These are phyloP conservation scores for Parnassius glacialis DNA, from an alignment of 2,888 invertebrate genomes.

Conservation along the genomic window DNA sequence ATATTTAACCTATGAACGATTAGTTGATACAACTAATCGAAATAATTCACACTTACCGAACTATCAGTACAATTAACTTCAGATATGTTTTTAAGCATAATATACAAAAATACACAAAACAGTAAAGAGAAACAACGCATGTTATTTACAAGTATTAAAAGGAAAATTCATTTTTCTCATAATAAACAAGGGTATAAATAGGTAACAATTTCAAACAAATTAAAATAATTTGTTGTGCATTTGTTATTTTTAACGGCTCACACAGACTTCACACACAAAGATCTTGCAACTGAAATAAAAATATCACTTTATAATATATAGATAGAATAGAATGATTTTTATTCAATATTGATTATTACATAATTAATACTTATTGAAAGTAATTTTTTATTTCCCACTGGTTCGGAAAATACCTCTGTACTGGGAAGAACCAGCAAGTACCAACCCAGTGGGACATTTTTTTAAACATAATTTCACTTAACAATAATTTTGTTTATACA, in stretches of 20 bases:
- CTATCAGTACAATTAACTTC: constrained; percentile 2
- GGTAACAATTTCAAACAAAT: constrained; percentile 12
- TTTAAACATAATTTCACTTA: too few species aligned
- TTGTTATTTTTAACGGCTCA: constrained; percentile 19
- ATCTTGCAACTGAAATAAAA: constrained; percentile 41
- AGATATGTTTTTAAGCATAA: constrained; percentile 17
- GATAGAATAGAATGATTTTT: too few species aligned
- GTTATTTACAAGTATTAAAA: constrained; percentile 12
- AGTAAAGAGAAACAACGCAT: constrained; percentile 8
- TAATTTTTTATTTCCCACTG: too few species aligned
- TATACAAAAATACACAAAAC: constrained; percentile 13
- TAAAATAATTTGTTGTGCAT: constrained; percentile 8
- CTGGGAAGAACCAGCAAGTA: too few species aligned
- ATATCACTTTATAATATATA: too few species aligned
- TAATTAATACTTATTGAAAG: too few species aligned
- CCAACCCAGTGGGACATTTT: too few species aligned
- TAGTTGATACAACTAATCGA: constrained; percentile 16
- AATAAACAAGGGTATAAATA: constrained; percentile 16
- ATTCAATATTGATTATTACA: too few species aligned
- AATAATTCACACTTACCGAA: constrained; percentile 7
- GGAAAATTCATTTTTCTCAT: constrained; percentile 12
- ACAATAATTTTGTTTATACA: too few species aligned
- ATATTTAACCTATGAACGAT: constrained; percentile 1
- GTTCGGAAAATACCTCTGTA: too few species aligned
- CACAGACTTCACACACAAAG: constrained; percentile 24